These are phyloP conservation scores for Noctuana brunneofusca DNA, from an alignment of 2,888 invertebrate species.

Conservation along the genomic window DNA sequence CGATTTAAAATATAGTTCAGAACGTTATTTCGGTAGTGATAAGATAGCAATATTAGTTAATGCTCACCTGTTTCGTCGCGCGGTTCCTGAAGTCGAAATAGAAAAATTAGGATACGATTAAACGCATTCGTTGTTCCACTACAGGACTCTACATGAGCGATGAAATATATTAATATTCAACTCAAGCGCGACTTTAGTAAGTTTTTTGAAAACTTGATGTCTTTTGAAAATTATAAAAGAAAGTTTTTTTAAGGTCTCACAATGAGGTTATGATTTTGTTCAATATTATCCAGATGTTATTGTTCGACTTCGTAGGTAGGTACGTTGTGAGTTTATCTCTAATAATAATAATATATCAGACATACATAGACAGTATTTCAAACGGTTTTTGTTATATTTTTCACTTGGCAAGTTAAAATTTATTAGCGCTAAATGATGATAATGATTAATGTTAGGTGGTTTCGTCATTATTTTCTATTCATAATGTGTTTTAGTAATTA, in stretches of 20 bases:
- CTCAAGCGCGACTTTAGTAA: conserved; percentile 47
- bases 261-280: conserved; percentile 61
- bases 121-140: neutral
- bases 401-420: conserved; percentile 61
- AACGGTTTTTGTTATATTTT: conserved; percentile 65
- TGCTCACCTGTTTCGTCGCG: conserved; percentile 37
- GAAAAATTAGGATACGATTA: neutral
- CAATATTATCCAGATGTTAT: conserved; percentile 70
- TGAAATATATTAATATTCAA: conserved; percentile 38
- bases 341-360: conserved; percentile 59
- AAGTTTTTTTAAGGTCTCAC: conserved; percentile 56
- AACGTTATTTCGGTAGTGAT: conserved; percentile 59
- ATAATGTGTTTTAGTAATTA: conserved; percentile 68
- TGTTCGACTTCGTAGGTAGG: conserved; percentile 58
- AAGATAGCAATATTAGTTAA: conserved; percentile 62
- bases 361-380: conserved; percentile 67
- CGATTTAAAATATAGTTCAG: conserved; percentile 57
- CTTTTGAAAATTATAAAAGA: conserved; percentile 43
- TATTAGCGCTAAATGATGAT: conserved; percentile 64
- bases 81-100: neutral
- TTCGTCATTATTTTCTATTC: conserved; percentile 58
- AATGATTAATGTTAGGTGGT: conserved; percentile 57
- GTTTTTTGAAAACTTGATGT: conserved; percentile 52
- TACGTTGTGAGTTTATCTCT: conserved; percentile 49
- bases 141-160: neutral